These are phyloP conservation scores for Montifringilla adamsi DNA, from an alignment of 2,113 vertebrate genomes.

Conservation along the genomic window DNA sequence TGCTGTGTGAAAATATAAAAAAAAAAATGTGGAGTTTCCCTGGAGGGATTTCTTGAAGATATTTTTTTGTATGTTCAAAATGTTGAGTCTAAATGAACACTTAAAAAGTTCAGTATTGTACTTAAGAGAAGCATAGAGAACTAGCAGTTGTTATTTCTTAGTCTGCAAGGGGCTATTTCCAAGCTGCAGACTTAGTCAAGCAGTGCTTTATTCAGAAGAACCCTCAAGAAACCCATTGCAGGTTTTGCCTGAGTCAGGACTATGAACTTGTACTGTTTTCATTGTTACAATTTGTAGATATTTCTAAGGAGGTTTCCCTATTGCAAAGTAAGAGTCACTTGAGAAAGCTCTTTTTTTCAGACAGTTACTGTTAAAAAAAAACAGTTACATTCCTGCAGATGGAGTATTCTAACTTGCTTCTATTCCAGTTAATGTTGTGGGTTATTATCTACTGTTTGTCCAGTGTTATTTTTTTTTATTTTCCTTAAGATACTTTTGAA, in stretches of 20 bases:
- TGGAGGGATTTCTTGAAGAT: not conserved
- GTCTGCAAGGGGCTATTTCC: constrained; percentile 21
- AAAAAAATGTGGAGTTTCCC: not conserved
- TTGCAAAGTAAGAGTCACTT: not conserved
- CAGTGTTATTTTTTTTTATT: not conserved
- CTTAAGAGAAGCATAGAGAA: not conserved
- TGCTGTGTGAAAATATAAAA: not conserved
- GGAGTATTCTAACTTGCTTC: not conserved
- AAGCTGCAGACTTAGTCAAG: not conserved
- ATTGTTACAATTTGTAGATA: not conserved
- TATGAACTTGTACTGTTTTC: not conserved
- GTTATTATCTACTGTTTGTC: not conserved
- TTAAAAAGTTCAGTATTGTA: not conserved
- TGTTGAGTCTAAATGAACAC: not conserved
- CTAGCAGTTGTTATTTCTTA: not conserved
- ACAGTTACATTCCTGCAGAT: not conserved
- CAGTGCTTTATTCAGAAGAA: not conserved
- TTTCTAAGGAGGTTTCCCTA: not conserved
- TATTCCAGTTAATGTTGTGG: not conserved
- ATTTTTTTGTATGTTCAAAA: not conserved
- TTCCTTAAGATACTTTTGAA: not conserved
- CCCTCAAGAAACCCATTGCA: not conserved
- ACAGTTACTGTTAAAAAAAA: not conserved
- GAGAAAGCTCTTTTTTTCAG: not conserved
- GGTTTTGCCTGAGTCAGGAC: constrained; percentile 2